Conservation (phyloP, 2,888 invertebrate species). For the Melanchra persicariae region DNA sequence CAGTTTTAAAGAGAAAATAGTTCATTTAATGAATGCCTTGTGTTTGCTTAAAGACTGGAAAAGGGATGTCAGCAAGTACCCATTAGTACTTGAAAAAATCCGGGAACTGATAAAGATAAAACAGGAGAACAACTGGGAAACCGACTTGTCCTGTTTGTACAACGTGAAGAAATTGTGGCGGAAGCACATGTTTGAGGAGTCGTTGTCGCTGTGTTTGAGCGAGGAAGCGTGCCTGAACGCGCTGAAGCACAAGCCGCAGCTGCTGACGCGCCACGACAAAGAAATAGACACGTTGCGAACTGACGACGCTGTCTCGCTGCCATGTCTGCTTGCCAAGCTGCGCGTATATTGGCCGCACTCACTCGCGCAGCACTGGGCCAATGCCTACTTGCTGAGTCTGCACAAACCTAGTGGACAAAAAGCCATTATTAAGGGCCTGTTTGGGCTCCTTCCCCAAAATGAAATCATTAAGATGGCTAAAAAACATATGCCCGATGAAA, state of each 20-base stretch:
- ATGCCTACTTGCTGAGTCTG: conserved; percentile 68
- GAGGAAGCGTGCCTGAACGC: conserved; percentile 78
- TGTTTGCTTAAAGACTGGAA: conserved; percentile 77
- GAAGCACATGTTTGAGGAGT: conserved; percentile 78
- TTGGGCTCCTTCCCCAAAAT: conserved; percentile 71
- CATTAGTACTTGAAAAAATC: conserved; percentile 70
- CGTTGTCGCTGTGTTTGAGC: conserved; percentile 71
- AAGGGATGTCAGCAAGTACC: conserved; percentile 72
- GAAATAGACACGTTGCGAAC: conserved; percentile 70
- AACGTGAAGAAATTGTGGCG: conserved; percentile 77
- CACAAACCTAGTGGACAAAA: conserved; percentile 71
- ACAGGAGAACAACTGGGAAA: conserved; percentile 66
- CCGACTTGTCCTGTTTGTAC: conserved; percentile 72
- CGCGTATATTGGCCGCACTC: conserved; percentile 79
- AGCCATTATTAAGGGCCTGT: conserved; percentile 73
- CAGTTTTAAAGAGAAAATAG: conserved; percentile 66
- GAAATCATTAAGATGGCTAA: conserved; percentile 71
- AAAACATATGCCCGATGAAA: conserved; percentile 73
- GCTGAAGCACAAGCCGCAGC: conserved; percentile 78
- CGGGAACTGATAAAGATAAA: conserved; percentile 72
- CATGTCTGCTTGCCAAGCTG: conserved; percentile 73
- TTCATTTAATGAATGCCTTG: conserved; percentile 65
- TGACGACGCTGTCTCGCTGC: conserved; percentile 69
- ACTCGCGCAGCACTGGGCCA: conserved; percentile 74
- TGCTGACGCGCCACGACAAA: conserved; percentile 70